Conservation (phyloP, 2,113 vertebrate species). For the Rhynchopsitta pachyrhyncha region DNA sequence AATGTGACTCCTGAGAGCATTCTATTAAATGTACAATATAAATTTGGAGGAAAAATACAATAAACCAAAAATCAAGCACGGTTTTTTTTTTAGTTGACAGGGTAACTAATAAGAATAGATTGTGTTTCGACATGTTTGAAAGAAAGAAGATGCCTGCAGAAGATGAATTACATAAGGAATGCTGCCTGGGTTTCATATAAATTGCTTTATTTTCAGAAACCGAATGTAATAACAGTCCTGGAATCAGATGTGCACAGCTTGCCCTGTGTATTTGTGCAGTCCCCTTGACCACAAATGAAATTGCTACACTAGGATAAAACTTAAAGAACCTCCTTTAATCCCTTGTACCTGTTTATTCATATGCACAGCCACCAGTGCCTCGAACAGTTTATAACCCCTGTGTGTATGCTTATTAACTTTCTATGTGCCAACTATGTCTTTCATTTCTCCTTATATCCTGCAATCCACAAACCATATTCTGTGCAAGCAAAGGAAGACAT, state of each 20-base stretch:
- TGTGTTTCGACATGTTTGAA: slow-evolving; percentile 20
- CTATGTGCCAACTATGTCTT: neutral
- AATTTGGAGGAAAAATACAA: neutral
- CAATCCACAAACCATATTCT: neutral
- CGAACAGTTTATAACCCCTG: neutral
- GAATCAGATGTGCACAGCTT: neutral
- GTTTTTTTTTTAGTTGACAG: neutral
- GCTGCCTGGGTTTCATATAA: neutral
- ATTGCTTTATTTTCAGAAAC: slow-evolving; percentile 23
- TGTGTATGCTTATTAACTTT: neutral
- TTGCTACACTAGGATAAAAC: neutral
- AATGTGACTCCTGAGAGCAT: neutral
- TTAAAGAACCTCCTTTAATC: neutral
- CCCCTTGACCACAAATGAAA: slow-evolving; percentile 5
- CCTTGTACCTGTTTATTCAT: neutral
- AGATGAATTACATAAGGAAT: slow-evolving; percentile 4
- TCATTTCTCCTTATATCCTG: neutral
- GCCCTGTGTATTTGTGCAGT: neutral
- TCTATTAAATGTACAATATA: neutral
- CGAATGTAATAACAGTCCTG: neutral
- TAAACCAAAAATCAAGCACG: neutral
- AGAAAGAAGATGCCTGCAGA: slow-evolving; percentile 9
- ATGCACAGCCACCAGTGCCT: neutral
- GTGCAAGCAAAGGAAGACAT: neutral
- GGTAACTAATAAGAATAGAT: slow-evolving; percentile 30